These are phyloP conservation scores for Leptinotarsa defecta DNA, from an alignment of 1,140 invertebrate species.

Conservation along the genomic window DNA sequence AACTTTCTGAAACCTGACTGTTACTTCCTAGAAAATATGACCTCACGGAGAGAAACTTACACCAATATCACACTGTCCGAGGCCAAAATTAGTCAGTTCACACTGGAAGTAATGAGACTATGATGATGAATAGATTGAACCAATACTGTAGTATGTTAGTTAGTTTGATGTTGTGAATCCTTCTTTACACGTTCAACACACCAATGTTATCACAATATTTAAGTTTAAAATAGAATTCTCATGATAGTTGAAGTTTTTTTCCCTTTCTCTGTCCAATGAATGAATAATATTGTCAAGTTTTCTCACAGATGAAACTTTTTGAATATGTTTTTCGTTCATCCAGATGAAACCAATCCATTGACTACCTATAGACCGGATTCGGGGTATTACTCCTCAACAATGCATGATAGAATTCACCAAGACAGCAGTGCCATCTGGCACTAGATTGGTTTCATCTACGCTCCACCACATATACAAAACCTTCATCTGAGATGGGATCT, in stretches of 20 bases:
- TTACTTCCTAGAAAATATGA: neutral
- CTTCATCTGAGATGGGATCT: no score
- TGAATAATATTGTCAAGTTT: no score
- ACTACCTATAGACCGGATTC: no score
- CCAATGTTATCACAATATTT: neutral
- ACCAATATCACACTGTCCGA: neutral
- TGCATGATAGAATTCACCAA: no score
- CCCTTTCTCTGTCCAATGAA: neutral
- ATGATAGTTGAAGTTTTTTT: neutral
- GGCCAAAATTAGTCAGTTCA: neutral
- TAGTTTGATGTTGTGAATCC: neutral
- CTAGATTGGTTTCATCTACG: no score
- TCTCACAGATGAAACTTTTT: no score
- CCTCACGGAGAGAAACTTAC: neutral
- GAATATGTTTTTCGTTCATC: no score
- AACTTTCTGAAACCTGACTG: neutral
- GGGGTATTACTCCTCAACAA: no score
- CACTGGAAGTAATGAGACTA: no score
- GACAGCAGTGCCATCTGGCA: no score
- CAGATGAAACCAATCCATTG: no score
- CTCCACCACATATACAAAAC: no score
- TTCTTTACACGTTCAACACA: neutral
- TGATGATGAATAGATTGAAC: neutral
- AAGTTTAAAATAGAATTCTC: neutral
- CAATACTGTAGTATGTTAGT: neutral